Percentiles rank a stretch among this genome's conserved stretches.
Evolutionary conservation across 35 echinoderm and acorn worm genomes (phyloP).

Genomic region (Apostichopus californicus): DNA sequence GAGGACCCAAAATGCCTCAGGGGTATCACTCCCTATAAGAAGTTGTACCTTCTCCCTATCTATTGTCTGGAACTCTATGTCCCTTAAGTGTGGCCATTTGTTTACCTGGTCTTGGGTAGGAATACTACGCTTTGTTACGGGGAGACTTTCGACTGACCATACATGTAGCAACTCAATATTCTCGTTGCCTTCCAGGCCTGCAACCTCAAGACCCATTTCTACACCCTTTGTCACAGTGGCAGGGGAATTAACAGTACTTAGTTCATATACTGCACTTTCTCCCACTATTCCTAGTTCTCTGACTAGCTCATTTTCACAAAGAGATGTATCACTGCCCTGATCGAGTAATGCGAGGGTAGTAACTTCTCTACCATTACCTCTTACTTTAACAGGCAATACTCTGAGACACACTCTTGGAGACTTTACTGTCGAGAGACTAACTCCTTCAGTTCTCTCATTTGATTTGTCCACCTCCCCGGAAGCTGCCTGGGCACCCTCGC

Average conservation of each 20-base stretch:
- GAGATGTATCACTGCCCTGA: constrained; percentile 56
- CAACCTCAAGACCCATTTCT: not conserved
- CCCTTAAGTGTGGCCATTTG: constrained; percentile 53
- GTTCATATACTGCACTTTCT: not conserved
- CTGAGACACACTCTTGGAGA: not conserved
- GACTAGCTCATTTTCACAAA: constrained; percentile 21
- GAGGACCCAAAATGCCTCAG: constrained; percentile 54
- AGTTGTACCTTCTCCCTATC: constrained; percentile 1
- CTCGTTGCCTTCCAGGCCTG: not conserved
- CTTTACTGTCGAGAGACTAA: not conserved
- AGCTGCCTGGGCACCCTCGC: not conserved
- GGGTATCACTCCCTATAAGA: constrained; percentile 54
- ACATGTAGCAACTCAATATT: constrained; percentile 44
- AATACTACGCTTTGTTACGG: not conserved
- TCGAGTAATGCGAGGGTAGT: constrained; percentile 40
- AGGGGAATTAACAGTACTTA: not conserved
- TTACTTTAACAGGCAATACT: not conserved
- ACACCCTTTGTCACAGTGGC: not conserved
- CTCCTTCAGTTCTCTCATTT: not conserved
- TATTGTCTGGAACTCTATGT: constrained; percentile 10
- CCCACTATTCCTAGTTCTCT: constrained; percentile 37
- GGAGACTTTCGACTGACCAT: constrained; percentile 48
- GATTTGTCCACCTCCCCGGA: not conserved
- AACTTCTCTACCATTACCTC: not conserved
- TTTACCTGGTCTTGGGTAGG: constrained; percentile 26